Evolutionary conservation across 2,113 vertebrate species (phyloP), one percentile per base, ranked within the genome.

Genomic region (Lycaon pictus): DNA sequence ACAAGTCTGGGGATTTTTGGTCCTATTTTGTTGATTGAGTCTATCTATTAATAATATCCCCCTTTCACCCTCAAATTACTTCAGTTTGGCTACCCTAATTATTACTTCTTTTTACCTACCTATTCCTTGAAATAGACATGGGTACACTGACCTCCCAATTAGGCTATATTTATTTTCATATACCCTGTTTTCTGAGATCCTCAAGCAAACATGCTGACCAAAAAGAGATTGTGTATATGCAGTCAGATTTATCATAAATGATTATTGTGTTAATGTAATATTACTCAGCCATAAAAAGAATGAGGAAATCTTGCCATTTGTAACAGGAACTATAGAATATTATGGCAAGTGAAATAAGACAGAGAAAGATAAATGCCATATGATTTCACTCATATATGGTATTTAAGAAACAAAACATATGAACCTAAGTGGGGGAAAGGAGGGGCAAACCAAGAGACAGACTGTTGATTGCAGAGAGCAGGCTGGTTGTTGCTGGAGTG

Each of bases 31-130:
- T 60, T 96, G 43, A 83, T 60, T 16, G 10, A 91, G 12, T 79
- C 23, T 93, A 37, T 86, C 77, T 77, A 63, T 69, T 93, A 96
- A 83, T 85, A 69, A 87, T 53, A 1, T 43, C 9, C 37, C 25
- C 0, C 55, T 96, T 96, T 72, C 25, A 93, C 58, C 29, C n/a
- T 91, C 71, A 76, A 22, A 55, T 97, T 95, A 86, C 3, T 10
- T 29, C 29, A 25, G 3, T 43, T n/a, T 88, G 25, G 32, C 3
- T 79, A 17, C 7, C 2, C 3, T 62, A 23, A 35, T 83, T 81
- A 56, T 69, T 84, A 53, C 7, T 94, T 94, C 23, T 94, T 2
- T 93, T 96, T 95, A 37, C 37, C 5, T 48, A 13, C 19, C 15
- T 95, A 29, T 19, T 88, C 23, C 27, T 92, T 79, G 53, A 89